Base-by-base conservation (phyloP, 1,140 invertebrate species). In the Zaprionus lachaisei region DNA sequence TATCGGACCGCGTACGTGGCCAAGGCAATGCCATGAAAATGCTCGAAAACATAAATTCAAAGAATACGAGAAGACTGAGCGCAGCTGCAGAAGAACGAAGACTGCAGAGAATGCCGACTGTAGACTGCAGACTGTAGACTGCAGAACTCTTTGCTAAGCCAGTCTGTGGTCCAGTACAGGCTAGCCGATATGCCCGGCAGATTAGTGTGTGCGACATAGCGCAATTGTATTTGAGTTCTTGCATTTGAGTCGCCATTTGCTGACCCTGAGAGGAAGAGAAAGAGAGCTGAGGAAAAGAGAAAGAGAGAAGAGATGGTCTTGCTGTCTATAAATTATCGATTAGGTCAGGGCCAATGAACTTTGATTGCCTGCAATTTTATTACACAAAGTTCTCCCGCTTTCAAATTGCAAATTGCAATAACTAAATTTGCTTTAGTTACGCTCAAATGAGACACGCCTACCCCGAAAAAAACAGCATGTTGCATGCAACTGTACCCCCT, bases 41-140 rank as follows among this genome's bases (percentile, higher is more conserved):
- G 81, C 78, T 84, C 74, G n/a, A 71, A 84, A 84, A 84, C 81
- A 84, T 84, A 84, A 84, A 84, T 84, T 84, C 70, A 84, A 77
- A 34, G 20, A 49, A 28, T 41, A 67, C 37, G 55, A 51, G 14
- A 14, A 61, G 44, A 17, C 11, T 38, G 62, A 58, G 65, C 65
- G 55, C 65, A 57, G 65, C 65, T 57, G 54, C 14, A 22, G n/a
- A 20, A 49, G 44, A 49, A 20, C n/a, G 17, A 51, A 49, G 61
- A 56, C 17, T 54, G 6, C 5, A 24, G 62, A 20, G 15, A 51
- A 17, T 17, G 24, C 51, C 38, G 2, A 41, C 31, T 34, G 31
- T 11, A 17, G 20, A 17, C 47, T 51, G n/a, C 11, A 31, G 38
- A 55, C 20, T 55, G 54, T 6, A 55, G 26, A 55, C 54, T 28